Evolutionary conservation across 2,888 invertebrate species (phyloP), one percentile per base, ranked within the genome.

Genomic region (Tuta absoluta): DNA sequence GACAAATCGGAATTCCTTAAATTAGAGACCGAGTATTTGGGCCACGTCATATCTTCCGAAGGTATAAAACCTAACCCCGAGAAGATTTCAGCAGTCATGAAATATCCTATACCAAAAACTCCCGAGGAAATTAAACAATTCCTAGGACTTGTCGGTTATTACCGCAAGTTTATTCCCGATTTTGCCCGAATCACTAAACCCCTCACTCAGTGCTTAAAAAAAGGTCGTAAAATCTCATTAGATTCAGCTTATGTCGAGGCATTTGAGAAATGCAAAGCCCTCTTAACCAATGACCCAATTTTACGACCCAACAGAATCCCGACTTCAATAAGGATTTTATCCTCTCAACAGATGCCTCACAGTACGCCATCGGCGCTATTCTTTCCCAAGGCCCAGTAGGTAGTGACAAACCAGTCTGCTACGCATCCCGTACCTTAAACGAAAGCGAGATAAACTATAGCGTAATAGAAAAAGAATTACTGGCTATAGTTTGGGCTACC

Each of bases 321-420:
- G n/a, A n/a, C n/a, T n/a, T n/a, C n/a, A n/a, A n/a, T n/a, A 57
- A 23, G 12, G 57, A 57, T 14, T 57, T 57, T 24, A 33, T 33
- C n/a, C 33, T 57, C 11, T 33, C 57, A 1, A 57, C 57, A 28
- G 57, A 57, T n/a, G 57, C 57, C n/a, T 57, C 57, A 33, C 28
- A 57, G 8, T 21, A 33, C 19, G 56, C 56, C 8, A 56, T 51
- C 48, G 51, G 62, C 33, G 51, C 33, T 11, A 12, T 62, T 14
- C 62, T 62, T 33, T 62, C 51, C 41, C 57, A 45, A 24, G 56
- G 56, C n/a, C 28, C 41, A 37, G 23, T 56, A 57, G 67, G 68
- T 11, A 48, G 53, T 0, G 68, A 70, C 37, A 65, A 64, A 60
- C 69, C 68, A 17, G 56, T 68, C 19, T 60, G 48, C 12, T 67